These are phyloP conservation scores for Prosapia bicincta DNA, from an alignment of 2,888 invertebrate species.

Conservation along the genomic window DNA sequence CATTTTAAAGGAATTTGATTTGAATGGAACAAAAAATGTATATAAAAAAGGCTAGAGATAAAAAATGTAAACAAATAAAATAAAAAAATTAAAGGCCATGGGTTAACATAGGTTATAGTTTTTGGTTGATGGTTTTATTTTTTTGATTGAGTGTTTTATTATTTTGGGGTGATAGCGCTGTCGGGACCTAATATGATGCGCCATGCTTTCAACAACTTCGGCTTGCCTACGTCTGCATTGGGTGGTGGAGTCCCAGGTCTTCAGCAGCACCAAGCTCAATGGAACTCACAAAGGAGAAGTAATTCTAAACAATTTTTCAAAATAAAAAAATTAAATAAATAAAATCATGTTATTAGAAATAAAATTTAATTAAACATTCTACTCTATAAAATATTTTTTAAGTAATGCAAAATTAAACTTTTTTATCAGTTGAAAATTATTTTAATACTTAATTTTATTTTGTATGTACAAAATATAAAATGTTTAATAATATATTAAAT, in stretches of 20 bases:
- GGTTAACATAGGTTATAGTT: conserved; percentile 19
- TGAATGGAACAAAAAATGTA: too few relatives aligned
- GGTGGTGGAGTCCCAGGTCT: conserved; percentile 20
- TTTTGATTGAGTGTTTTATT: conserved; percentile 31
- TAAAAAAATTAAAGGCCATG: too few relatives aligned
- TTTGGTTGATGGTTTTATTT: conserved; percentile 25
- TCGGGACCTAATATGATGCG: conserved; percentile 20
- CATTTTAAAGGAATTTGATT: too few relatives aligned
- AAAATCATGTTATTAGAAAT: too few relatives aligned
- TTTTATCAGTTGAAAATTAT: too few relatives aligned
- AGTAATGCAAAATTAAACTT: too few relatives aligned
- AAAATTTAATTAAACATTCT: too few relatives aligned
- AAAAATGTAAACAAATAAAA: not conserved
- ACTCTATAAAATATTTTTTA: too few relatives aligned
- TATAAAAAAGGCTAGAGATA: not conserved
- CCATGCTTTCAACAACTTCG: conserved; percentile 28
- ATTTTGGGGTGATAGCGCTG: conserved; percentile 28
- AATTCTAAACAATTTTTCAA: conserved; percentile 42
- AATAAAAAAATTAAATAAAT: not conserved
- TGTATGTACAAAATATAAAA: too few relatives aligned
- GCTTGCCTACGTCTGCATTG: conserved; percentile 23
- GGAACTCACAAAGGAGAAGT: conserved; percentile 53
- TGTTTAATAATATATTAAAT: too few relatives aligned
- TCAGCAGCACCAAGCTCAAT: conserved; percentile 48
- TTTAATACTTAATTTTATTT: too few relatives aligned